Conservation (phyloP, 2,888 invertebrate species). For the Phytoseiulus persimilis region DNA sequence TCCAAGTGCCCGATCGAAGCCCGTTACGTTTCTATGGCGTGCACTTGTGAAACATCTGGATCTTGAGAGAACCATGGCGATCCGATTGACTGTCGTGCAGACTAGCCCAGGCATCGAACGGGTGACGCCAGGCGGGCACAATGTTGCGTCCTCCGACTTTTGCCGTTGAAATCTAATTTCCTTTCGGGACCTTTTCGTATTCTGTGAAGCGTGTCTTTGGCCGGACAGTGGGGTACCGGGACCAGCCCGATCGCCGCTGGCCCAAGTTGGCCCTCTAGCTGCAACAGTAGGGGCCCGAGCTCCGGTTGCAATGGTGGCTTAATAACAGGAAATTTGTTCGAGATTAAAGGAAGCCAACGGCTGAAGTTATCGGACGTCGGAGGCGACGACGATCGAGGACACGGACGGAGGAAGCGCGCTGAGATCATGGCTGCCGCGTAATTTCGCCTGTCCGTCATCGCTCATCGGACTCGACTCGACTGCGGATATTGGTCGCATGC, state of each 20-base stretch:
- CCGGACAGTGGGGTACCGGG: background rate
- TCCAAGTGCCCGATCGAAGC: too few species aligned
- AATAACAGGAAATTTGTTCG: slow-evolving; percentile 39
- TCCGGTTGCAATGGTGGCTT: background rate
- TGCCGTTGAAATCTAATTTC: slow-evolving; percentile 22
- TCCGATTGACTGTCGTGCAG: too few species aligned
- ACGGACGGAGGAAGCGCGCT: background rate
- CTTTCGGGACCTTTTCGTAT: slow-evolving; percentile 33
- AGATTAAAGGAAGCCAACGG: slow-evolving; percentile 24
- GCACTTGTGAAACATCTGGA: too few species aligned
- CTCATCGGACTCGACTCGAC: background rate
- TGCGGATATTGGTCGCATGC: background rate
- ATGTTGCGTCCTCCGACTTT: background rate
- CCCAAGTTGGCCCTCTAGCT: background rate
- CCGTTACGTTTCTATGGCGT: too few species aligned
- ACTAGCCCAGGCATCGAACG: background rate
- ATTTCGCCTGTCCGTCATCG: background rate
- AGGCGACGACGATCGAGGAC: background rate
- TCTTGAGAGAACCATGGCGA: too few species aligned
- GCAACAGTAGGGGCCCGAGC: background rate
- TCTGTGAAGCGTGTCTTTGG: slow-evolving; percentile 32
- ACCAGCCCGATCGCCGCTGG: background rate
- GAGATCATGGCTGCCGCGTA: background rate
- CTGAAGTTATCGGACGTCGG: background rate
- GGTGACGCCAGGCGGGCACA: background rate